Percentiles rank a stretch among this genome's conserved stretches.
Conservation (phyloP, 1,140 invertebrate genomes). For the Mya arenaria region DNA sequence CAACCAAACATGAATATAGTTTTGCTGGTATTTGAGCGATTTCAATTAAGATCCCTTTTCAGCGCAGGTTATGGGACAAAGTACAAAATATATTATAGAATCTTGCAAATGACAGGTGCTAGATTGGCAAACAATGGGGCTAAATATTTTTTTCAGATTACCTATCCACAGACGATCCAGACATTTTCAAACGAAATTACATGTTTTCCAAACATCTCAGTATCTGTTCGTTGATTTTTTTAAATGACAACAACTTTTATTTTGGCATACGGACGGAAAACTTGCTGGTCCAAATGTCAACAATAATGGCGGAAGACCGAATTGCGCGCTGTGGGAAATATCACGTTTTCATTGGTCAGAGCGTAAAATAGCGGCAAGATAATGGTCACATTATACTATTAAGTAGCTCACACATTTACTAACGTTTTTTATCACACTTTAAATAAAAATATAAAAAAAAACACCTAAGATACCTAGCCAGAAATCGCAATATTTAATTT, state of each 20-base stretch:
- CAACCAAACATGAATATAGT: not conserved
- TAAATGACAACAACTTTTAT: not conserved
- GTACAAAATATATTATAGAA: not conserved
- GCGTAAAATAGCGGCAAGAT: too few relatives aligned
- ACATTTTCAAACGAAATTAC: not conserved
- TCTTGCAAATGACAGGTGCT: slow-evolving; percentile 6
- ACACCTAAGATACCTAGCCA: too few relatives aligned
- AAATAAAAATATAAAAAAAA: too few relatives aligned
- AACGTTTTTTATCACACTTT: too few relatives aligned
- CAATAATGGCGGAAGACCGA: slow-evolving; percentile 32
- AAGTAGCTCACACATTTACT: too few relatives aligned
- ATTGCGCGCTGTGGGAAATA: slow-evolving; percentile 39
- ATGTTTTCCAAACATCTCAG: slow-evolving; percentile 13
- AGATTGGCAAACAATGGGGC: not conserved
- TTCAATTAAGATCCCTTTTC: not conserved
- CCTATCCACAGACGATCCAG: slow-evolving; percentile 28
- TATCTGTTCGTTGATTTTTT: not conserved
- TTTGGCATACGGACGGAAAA: not conserved
- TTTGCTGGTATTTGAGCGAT: not conserved
- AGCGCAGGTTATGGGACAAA: not conserved
- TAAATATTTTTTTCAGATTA: slow-evolving; percentile 30
- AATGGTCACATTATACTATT: too few relatives aligned
- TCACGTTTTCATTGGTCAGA: slow-evolving; percentile 34
- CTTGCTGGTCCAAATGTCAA: not conserved
- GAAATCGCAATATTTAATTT: too few relatives aligned